Evolutionary conservation across 1,140 invertebrate genomes (phyloP).

Genomic region (Scaptomyza pallida): DNA sequence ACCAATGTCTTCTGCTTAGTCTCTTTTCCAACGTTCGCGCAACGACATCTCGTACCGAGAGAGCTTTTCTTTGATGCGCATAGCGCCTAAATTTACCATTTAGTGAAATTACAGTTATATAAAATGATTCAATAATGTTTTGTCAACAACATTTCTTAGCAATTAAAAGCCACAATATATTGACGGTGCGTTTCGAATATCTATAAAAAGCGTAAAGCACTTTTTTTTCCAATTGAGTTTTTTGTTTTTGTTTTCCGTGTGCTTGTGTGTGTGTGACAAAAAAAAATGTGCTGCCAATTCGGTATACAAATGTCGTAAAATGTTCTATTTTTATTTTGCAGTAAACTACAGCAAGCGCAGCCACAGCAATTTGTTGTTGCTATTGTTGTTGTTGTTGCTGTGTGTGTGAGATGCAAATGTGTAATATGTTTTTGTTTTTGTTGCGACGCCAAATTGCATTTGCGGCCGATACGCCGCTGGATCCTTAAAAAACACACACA

Average conservation of each 20-base stretch:
- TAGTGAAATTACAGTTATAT: slow-evolving; percentile 30
- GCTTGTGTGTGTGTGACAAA: slow-evolving; percentile 52
- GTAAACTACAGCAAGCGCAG: slow-evolving; percentile 61
- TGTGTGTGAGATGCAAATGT: slow-evolving; percentile 71
- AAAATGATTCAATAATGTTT: slow-evolving; percentile 44
- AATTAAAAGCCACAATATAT: slow-evolving; percentile 24
- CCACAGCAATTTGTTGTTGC: slow-evolving; percentile 20
- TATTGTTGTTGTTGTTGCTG: slow-evolving; percentile 23
- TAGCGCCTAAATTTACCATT: slow-evolving; percentile 43
- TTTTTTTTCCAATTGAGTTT: slow-evolving; percentile 16
- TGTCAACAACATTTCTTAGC: slow-evolving; percentile 12
- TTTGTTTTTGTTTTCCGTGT: slow-evolving; percentile 44
- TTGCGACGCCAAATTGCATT: slow-evolving; percentile 73
- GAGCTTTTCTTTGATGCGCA: slow-evolving; percentile 45
- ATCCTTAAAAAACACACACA: slow-evolving; percentile 53
- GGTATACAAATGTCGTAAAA: slow-evolving; percentile 63
- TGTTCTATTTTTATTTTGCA: slow-evolving; percentile 80
- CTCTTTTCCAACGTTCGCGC: slow-evolving; percentile 74
- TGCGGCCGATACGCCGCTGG: slow-evolving; percentile 68
- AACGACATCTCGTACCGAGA: slow-evolving; percentile 55
- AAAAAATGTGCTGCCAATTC: slow-evolving; percentile 66
- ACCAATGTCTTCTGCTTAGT: slow-evolving; percentile 47
- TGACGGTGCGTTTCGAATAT: slow-evolving; percentile 33
- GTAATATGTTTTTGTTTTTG: slow-evolving; percentile 74
- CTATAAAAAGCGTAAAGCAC: slow-evolving; percentile 53